Base-by-base conservation (phyloP, 2,888 invertebrate genomes). In the Therioaphis trifolii region DNA sequence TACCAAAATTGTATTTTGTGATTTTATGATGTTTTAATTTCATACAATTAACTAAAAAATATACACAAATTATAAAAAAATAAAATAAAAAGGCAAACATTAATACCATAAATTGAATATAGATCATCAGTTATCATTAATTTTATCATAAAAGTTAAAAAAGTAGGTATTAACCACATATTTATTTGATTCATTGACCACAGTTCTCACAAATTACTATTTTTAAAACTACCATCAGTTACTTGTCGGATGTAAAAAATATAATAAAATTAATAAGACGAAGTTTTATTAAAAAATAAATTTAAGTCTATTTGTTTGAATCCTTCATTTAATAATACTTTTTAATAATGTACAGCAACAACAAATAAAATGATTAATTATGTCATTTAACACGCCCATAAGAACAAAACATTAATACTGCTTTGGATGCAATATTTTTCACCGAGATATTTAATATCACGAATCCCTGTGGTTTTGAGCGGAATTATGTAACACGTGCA, bases 281-380 rank as follows among this genome's bases (percentile, higher is more conserved):
- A 24, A 63, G 24, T 72, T 74, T 74, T 82, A 82, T 72, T 82
- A 82, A 72, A 82, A 80, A 82, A 78, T 78, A 68, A 68, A 78
- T 78, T 78, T 52, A 68, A 61, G 82, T 82, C 71, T 35, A 72
- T 82, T 72, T 71, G 71, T 80, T 78, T 72, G 46, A 24, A 74
- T 82, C 82, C 35, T 72, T 82, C 43, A 69, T 82, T 82, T 82
- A 63, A 74, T 82, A 74, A 52, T 63, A 82, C 72, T 49, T 82
- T 82, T 82, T 82, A 82, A 82, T 80, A 82, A 82, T 49, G 46
- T 18, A 63, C 63, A 74, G 29, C 18, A 29, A 61, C n/a, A 27
- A 15, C 52, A 43, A 58, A 78, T 4, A 40, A 71, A 61, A 72
- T 58, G 71, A 80, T 80, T 80, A 72, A 80, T 72, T 61, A 46